phyloP scores from a whole-genome alignment of 1,140 invertebrate genomes.

The Drosophila nebulosa region DNA sequence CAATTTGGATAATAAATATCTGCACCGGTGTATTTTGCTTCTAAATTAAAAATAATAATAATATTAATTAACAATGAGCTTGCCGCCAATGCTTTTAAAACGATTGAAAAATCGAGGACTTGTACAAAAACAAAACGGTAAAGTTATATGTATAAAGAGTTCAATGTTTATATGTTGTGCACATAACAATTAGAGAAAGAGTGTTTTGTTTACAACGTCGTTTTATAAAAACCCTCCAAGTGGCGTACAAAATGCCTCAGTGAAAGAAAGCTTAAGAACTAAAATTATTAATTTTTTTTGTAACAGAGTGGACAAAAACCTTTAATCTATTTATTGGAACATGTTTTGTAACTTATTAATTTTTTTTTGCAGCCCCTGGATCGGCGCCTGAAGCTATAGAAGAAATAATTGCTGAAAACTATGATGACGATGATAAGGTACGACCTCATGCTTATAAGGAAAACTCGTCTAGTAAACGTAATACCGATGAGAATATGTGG shows the following conservation, averaged over 20 bases:
- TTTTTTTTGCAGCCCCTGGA: conserved; percentile 10
- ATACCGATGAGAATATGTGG: conserved; percentile 81
- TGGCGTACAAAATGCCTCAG: no score
- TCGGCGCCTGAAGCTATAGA: conserved; percentile 81
- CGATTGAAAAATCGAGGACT: conserved; percentile 53
- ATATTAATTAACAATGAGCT: conserved; percentile 34
- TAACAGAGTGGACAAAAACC: background rate
- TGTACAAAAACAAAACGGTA: conserved; percentile 40
- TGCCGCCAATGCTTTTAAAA: conserved; percentile 52
- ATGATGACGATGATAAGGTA: conserved; percentile 83
- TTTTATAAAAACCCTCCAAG: no score
- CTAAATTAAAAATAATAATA: background rate
- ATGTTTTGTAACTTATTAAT: background rate
- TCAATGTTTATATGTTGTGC: background rate
- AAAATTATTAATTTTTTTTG: no score
- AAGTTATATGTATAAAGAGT: background rate
- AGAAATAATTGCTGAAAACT: conserved; percentile 94
- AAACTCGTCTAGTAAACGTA: conserved; percentile 58
- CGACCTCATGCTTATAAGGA: conserved; percentile 21
- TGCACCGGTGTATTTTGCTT: background rate
- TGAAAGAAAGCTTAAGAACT: no score
- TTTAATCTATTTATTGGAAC: background rate
- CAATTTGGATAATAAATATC: background rate
- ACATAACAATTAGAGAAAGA: background rate
- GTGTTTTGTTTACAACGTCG: no score